Evolutionary conservation across 2,113 vertebrate genomes (phyloP).

Genomic region (Phodopus roborovskii): DNA sequence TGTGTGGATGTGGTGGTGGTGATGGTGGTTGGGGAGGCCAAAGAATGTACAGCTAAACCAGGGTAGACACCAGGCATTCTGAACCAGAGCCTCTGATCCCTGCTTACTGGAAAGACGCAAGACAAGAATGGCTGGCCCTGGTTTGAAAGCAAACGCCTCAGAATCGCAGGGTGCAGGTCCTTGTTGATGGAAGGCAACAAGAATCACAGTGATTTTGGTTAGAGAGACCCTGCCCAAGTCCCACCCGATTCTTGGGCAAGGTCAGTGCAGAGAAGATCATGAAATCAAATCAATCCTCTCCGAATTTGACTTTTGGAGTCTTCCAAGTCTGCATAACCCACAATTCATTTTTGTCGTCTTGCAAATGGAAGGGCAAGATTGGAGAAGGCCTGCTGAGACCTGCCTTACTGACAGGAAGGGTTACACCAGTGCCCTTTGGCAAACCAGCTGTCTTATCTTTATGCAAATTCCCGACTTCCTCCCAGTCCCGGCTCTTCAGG

Average conservation of each 20-base stretch:
- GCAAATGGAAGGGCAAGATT: not conserved
- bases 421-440: not conserved
- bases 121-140: no score
- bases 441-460: not conserved
- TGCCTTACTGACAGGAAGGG: not conserved
- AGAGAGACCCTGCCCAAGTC: not conserved
- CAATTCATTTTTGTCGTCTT: not conserved
- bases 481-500: not conserved
- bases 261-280: not conserved
- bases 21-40: not conserved
- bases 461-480: not conserved
- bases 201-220: not conserved
- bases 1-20: not conserved
- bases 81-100: not conserved
- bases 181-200: not conserved
- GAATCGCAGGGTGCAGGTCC: not conserved
- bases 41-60: not conserved
- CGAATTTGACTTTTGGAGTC: not conserved
- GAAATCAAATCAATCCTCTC: slow-evolving; percentile 30
- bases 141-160: slow-evolving; percentile 3
- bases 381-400: not conserved
- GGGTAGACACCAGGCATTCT: no score
- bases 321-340: not conserved
- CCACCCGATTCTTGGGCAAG: slow-evolving; percentile 2
- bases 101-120: not conserved